Base-by-base conservation (phyloP, 2,113 vertebrate genomes). In the Rhinichthys klamathensis region DNA sequence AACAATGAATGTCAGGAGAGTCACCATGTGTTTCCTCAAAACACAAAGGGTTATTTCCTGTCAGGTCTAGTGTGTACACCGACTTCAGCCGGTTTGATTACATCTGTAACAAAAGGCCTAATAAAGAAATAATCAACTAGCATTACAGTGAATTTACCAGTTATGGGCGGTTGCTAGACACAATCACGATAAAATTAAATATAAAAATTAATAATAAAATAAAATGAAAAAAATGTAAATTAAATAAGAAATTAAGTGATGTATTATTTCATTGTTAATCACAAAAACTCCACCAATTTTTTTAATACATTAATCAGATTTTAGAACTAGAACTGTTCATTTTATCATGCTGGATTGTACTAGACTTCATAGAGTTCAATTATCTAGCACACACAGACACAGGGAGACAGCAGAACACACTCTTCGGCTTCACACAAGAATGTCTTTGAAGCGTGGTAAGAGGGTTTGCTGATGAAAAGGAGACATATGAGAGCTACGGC, bases 1-100 rank as follows among this genome's bases (percentile, higher is more conserved):
- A 90, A 90, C 88, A 90, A 90, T 89, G 73, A 10, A 41, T 86
- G 90, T 88, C 84, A 90, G 56, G 54, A 49, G 67, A 80, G 78
- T 79, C 85, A 85, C 56, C 32, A 35, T 76, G 80, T 89, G 85
- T 81, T 88, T 90, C 88, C 88, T 87, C 41, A 65, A 32, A 74
- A 60, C 12, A 70, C 78, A 79, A 58, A 27, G 51, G 75, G 23
- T 67, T 13, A 56, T 83, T 88, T 89, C 87, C 85, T 88, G 83
- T 32, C 32, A 56, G 41, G 13, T n/a, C n/a, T 51, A 58, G 16
- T 21, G 13, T 54, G 69, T 77, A 23, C 9, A 41, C 30, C 6
- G 72, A 70, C 67, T 83, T 58, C 49, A 56, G 63, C 63, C 27
- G 3, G 65, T 35, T 51, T 56, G 80, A 70, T 23, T 51, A 15